Percentiles rank a stretch among this genome's conserved stretches.
Evolutionary conservation across 2,888 invertebrate genomes (phyloP).

Genomic region (Corbicula japonica): DNA sequence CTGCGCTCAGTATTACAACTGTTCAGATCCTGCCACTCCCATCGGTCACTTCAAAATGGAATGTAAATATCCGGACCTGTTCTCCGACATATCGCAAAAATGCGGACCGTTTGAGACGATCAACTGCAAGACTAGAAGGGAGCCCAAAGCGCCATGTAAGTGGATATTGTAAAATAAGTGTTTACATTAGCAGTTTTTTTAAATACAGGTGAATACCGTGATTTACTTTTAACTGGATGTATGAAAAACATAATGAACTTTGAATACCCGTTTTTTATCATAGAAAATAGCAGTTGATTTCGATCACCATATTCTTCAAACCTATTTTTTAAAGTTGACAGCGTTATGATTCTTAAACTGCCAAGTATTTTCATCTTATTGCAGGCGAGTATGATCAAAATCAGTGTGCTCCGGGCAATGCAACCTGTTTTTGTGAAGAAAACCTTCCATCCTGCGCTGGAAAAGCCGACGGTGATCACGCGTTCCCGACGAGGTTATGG

Average conservation of each 20-base stretch:
- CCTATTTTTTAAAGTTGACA: too few relatives aligned
- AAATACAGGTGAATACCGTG: too few relatives aligned
- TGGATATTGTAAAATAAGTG: too few relatives aligned
- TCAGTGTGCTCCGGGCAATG: conserved; percentile 26
- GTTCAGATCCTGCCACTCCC: conserved; percentile 31
- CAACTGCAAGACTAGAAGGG: conserved; percentile 57
- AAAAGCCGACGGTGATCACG: conserved; percentile 53
- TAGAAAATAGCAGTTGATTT: too few relatives aligned
- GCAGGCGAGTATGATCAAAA: conserved; percentile 71
- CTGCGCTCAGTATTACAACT: conserved; percentile 68
- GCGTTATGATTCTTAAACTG: too few relatives aligned
- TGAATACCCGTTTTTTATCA: too few relatives aligned
- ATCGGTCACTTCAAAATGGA: conserved; percentile 47
- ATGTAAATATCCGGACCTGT: conserved; percentile 68
- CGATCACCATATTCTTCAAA: too few relatives aligned
- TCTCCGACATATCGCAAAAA: conserved; percentile 45
- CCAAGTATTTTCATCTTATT: conserved; percentile 2
- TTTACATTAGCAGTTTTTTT: neutral
- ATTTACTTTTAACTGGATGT: too few relatives aligned
- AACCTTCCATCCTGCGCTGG: conserved; percentile 64
- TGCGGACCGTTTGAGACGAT: conserved; percentile 63
- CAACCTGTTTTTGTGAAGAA: conserved; percentile 54
- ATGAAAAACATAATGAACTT: too few relatives aligned
- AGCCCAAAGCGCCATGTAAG: conserved; percentile 70
- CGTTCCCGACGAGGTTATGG: conserved; percentile 57